Evolutionary conservation across 2,797 vertebrate species (phyloP).

Genomic region (Tapirus indicus): DNA sequence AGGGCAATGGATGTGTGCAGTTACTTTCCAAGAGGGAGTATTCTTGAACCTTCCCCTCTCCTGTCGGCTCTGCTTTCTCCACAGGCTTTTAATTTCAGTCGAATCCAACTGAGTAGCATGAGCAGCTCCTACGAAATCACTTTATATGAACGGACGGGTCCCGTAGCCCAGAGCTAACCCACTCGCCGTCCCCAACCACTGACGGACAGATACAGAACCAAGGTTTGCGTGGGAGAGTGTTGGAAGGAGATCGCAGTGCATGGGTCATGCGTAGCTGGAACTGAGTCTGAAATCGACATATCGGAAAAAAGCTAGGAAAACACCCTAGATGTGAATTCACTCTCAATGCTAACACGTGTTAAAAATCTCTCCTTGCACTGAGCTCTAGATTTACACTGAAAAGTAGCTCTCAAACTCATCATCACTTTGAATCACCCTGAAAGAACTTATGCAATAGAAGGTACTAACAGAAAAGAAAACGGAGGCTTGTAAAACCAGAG

Average conservation of each 20-base stretch:
- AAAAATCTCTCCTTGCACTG: background rate
- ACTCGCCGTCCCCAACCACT: background rate
- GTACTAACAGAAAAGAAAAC: background rate
- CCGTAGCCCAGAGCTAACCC: background rate
- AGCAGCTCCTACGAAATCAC: background rate
- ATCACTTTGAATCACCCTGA: background rate
- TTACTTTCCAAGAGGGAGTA: background rate
- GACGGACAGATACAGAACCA: background rate
- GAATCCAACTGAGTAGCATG: background rate
- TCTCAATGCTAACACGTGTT: too few relatives aligned
- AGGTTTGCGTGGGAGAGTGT: too few relatives aligned
- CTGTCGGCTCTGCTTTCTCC: background rate
- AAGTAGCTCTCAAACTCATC: background rate
- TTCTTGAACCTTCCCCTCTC: background rate
- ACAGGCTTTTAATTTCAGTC: background rate
- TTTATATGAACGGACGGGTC: rapidly evolving
- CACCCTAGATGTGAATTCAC: background rate
- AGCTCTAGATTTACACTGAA: background rate
- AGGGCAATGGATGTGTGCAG: rapidly evolving
- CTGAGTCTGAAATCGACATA: background rate
- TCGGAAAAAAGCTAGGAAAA: background rate
- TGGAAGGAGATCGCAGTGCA: rapidly evolving
- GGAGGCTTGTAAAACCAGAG: background rate
- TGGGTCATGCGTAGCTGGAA: rapidly evolving
- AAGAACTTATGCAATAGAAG: background rate